phyloP scores from a whole-genome alignment of 2,113 vertebrate species.

The Paracanthobrama guichenoti region DNA sequence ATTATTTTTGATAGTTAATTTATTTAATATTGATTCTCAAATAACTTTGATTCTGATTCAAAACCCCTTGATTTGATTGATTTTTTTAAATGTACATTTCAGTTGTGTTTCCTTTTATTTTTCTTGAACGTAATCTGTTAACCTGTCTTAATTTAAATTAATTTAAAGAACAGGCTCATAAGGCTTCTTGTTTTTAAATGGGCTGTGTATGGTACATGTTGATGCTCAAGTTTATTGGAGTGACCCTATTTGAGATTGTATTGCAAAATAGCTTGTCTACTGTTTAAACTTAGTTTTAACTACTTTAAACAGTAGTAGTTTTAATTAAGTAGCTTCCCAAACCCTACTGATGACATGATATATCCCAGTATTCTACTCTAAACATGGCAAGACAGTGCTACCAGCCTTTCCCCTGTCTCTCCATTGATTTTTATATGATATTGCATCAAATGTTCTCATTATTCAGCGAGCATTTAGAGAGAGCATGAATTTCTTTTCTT shows the following conservation, averaged over 20 bases:
- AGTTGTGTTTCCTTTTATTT: background rate
- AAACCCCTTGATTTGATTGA: too few relatives aligned
- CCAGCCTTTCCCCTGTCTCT: slow-evolving; percentile 32
- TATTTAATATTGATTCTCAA: too few relatives aligned
- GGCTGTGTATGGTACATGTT: background rate
- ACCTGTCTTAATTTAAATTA: too few relatives aligned
- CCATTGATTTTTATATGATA: slow-evolving; percentile 66
- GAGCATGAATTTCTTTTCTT: slow-evolving; percentile 49
- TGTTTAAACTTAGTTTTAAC: background rate
- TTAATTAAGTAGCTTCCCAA: background rate
- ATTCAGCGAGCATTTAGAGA: slow-evolving; percentile 54
- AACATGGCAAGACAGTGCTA: slow-evolving; percentile 34
- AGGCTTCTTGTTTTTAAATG: background rate
- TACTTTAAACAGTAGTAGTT: background rate
- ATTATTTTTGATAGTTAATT: too few relatives aligned
- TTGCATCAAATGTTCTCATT: slow-evolving; percentile 63
- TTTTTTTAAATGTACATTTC: background rate
- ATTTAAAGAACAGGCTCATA: background rate
- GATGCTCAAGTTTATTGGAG: background rate
- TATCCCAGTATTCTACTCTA: slow-evolving; percentile 18
- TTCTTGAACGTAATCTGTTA: background rate
- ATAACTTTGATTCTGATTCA: background rate
- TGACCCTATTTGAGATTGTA: background rate
- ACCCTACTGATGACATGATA: background rate
- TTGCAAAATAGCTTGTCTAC: background rate